Conservation (phyloP, 2,888 invertebrate genomes). For the Hirtodrosophila histrioides region DNA sequence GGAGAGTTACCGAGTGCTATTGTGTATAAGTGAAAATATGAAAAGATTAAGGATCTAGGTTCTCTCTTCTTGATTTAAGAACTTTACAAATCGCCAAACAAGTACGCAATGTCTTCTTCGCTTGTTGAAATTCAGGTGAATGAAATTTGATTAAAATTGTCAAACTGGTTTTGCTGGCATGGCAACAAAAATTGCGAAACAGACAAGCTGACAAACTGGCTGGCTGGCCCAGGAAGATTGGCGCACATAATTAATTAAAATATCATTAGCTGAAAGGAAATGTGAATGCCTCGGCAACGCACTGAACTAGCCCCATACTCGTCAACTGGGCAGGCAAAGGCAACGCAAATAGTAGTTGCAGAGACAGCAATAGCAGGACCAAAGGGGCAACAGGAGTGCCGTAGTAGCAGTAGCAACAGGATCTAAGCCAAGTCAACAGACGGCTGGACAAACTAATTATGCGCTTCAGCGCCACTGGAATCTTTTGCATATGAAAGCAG, state of each 20-base stretch:
- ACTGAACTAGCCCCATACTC: conserved; percentile 12
- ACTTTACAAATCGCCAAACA: no score
- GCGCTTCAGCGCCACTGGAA: conserved; percentile 63
- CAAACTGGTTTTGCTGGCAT: not conserved
- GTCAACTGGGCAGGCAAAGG: conserved; percentile 3
- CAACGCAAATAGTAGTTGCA: conserved; percentile 13
- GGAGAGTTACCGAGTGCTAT: no score
- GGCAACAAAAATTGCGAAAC: not conserved
- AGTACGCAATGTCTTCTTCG: conserved; percentile 24
- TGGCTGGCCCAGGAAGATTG: conserved; percentile 10
- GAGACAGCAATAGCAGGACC: conserved; percentile 1
- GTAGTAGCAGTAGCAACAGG: conserved; percentile 10
- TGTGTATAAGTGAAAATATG: no score
- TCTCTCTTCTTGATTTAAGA: no score
- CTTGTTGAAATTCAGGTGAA: not conserved
- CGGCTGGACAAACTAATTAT: conserved; percentile 68
- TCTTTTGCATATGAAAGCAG: conserved; percentile 77
- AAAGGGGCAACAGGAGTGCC: not conserved
- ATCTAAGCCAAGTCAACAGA: conserved; percentile 26
- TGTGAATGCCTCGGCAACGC: conserved; percentile 11
- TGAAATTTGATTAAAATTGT: not conserved
- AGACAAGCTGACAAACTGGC: conserved; percentile 11
- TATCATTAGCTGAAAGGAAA: conserved; percentile 53
- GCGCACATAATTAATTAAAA: conserved; percentile 71
- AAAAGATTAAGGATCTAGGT: no score